Conservation (phyloP, 2,888 invertebrate genomes). For the Timandra comae region DNA sequence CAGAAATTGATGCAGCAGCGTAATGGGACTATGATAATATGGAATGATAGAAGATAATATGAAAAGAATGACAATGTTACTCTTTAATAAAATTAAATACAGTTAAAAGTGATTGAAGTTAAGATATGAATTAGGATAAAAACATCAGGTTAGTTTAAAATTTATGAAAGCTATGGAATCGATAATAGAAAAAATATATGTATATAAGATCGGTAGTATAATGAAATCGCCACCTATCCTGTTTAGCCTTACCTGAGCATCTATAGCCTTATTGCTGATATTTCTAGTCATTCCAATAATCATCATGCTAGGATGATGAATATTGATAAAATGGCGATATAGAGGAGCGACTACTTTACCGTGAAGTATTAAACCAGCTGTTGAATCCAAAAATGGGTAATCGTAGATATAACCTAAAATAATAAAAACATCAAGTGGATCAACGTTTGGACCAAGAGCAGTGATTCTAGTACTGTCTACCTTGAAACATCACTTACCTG, state of each 20-base stretch:
- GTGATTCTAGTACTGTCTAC: too few species aligned
- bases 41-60: not conserved
- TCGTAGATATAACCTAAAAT: conserved; percentile 80
- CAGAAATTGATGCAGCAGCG: conserved; percentile 77
- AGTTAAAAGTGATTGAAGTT: not conserved
- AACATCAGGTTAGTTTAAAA: not conserved
- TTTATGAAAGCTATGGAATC: not conserved
- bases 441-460: not conserved
- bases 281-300: conserved; percentile 85
- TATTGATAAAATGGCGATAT: conserved; percentile 86
- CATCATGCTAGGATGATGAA: conserved; percentile 83
- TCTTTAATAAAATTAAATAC: too few species aligned
- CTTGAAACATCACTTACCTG: conserved; percentile 64
- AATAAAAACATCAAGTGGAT: not conserved
- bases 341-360: conserved; percentile 81
- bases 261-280: conserved; percentile 79
- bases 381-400: conserved; percentile 82
- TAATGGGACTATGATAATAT: conserved; percentile 50
- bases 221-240: too few species aligned
- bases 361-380: conserved; percentile 77
- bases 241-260: conserved; percentile 80
- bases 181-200: not conserved
- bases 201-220: too few species aligned
- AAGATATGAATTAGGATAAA: not conserved
- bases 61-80: not conserved